Conservation (phyloP, 2,113 vertebrate species). For the Gambusia holbrooki region DNA sequence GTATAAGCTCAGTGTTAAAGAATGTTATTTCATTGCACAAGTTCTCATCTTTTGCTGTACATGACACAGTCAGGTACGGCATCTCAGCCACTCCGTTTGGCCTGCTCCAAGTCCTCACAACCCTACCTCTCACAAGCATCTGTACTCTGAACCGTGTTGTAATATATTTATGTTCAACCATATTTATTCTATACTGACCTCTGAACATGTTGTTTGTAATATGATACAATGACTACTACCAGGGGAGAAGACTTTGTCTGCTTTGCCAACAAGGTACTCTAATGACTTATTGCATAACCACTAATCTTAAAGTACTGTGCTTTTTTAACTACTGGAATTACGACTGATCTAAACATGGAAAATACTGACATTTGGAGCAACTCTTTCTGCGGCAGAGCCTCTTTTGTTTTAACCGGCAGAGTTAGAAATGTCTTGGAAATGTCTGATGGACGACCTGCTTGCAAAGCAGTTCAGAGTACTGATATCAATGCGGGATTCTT, state of each 20-base stretch:
- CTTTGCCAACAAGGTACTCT: conserved; percentile 54
- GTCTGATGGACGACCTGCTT: conserved; percentile 26
- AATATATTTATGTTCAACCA: conserved; percentile 76
- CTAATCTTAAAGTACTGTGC: conserved; percentile 75
- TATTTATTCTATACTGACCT: conserved; percentile 78
- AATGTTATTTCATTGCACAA: neutral
- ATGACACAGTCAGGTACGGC: conserved; percentile 44
- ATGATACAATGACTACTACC: conserved; percentile 63
- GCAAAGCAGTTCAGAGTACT: conserved; percentile 22
- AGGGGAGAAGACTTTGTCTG: conserved; percentile 29
- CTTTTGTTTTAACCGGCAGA: conserved; percentile 9
- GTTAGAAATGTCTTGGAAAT: neutral
- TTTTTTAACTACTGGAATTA: conserved; percentile 78
- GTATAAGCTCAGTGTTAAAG: neutral
- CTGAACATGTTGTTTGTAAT: conserved; percentile 66
- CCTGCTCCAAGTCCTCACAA: conserved; percentile 59
- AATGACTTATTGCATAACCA: conserved; percentile 66
- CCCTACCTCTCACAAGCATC: conserved; percentile 80
- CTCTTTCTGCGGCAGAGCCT: conserved; percentile 11
- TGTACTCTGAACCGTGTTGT: conserved; percentile 68
- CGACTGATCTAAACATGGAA: conserved; percentile 66
- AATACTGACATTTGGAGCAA: conserved; percentile 49
- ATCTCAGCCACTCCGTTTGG: conserved; percentile 35
- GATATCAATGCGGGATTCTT: conserved; percentile 23
- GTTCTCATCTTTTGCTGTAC: conserved; percentile 2